Percentiles rank a stretch among this genome's conserved stretches.
Conservation (phyloP, 2,113 vertebrate genomes). For the Bettongia penicillata region DNA sequence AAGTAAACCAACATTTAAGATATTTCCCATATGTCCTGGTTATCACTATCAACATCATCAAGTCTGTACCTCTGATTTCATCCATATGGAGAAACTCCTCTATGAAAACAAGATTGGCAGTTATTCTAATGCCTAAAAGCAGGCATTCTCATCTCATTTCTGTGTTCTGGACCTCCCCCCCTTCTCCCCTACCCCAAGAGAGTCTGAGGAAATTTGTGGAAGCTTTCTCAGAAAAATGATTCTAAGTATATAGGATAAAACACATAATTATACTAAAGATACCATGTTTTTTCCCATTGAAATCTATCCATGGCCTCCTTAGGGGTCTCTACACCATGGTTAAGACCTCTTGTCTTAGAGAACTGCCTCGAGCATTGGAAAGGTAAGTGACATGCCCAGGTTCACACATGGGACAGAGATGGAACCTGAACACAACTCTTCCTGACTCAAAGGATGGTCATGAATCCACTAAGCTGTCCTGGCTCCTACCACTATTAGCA, state of each 20-base stretch:
- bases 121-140: not conserved
- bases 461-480: not conserved
- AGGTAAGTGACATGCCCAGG: not conserved
- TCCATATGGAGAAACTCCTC: not conserved
- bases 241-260: not conserved
- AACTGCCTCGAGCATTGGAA: not conserved
- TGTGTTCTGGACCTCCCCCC: not conserved
- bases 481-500: not conserved
- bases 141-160: not conserved
- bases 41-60: not conserved
- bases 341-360: not conserved
- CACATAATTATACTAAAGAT: not conserved
- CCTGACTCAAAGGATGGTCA: not conserved
- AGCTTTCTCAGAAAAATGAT: not conserved
- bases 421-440: not conserved
- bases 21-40: not conserved
- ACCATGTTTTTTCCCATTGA: not conserved
- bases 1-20: slow-evolving; percentile 61
- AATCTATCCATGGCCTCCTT: not conserved
- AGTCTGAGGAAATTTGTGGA: not conserved
- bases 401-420: not conserved
- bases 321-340: not conserved
- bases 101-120: not conserved
- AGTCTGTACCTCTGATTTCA: not conserved
- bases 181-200: not conserved